Evolutionary conservation across 2,797 vertebrate genomes (phyloP).

Genomic region (Okamejei kenojei): DNA sequence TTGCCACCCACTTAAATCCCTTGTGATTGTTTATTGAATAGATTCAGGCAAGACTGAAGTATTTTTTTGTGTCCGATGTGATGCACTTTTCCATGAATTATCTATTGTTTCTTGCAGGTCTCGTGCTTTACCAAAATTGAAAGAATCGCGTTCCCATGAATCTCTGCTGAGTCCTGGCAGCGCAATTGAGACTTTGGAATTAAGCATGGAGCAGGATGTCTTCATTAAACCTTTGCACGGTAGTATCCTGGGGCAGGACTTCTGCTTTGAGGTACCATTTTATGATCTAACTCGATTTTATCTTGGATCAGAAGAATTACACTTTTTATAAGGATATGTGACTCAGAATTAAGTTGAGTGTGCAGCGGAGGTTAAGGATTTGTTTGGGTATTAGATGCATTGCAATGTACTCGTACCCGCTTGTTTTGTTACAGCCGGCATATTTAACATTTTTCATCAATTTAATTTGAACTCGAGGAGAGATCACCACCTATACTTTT

Average conservation of each 20-base stretch:
- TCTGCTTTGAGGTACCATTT: constrained; percentile 85
- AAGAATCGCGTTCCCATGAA: constrained; percentile 84
- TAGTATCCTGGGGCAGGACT: constrained; percentile 90
- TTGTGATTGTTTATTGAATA: not conserved
- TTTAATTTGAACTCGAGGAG: not conserved
- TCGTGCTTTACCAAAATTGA: constrained; percentile 77
- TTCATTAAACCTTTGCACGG: constrained; percentile 84
- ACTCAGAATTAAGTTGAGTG: not conserved
- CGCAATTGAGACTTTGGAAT: constrained; percentile 77
- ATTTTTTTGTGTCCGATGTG: not conserved
- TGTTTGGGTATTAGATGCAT: not conserved
- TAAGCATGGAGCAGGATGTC: constrained; percentile 77
- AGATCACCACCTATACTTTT: not conserved
- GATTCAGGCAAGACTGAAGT: not conserved
- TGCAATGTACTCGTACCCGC: not conserved
- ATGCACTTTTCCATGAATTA: constrained; percentile 6
- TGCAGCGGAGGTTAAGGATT: not conserved
- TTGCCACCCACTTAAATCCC: not conserved
- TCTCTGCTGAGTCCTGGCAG: constrained; percentile 80
- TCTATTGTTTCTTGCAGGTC: constrained; percentile 56
- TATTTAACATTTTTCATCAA: not conserved
- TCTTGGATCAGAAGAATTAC: not conserved
- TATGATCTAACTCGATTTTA: not conserved
- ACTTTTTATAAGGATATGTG: not conserved
- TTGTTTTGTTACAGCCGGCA: not conserved